Base-by-base conservation (phyloP, 2,797 vertebrate species). In the Oreonectes daqikongensis region DNA sequence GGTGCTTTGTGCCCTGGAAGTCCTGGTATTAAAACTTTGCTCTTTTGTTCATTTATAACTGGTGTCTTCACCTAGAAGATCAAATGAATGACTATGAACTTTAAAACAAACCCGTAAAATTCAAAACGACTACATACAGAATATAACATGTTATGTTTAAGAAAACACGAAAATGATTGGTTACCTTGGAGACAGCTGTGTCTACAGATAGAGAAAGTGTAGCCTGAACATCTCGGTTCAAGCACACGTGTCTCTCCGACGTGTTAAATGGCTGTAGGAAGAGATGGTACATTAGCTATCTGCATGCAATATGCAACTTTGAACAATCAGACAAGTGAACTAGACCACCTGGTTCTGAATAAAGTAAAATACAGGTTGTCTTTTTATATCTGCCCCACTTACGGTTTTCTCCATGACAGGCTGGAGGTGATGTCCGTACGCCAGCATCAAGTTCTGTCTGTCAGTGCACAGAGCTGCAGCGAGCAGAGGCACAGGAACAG, bases 371-470 rank as follows among this genome's bases (percentile, higher is more conserved):
- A 9, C 38, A 46, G 11, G 6, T 12, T 20, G 42, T 44, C 42
- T 2, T 17, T 4, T 40, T 14, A 2, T 46, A 7, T 53, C 1
- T 42, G 4, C 22, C 14, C 75, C 26, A 93, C 96, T 83, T 89
- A 99, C 97, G 89, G 93, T 91, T 94, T 85, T 93, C 90, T 99
- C 98, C 78, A 98, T 94, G 77, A 95, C 83, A 7, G 98, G 97
- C 84, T 98, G 95, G 5, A 98, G 92, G 86, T 92, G 93, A 89
- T 72, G 96, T 57, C 97, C 96, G 18, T 99, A 99, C 0, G 95
- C 95, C 79, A 99, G 91, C 82, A 94, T 76, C 79, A 98, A 80
- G 22, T 92, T 91, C 69, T 85, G 90, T 46, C 88, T 88, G 83
- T 97, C 96, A 2, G 90, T 75, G 44, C 91, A 89, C 57, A 99